Evolutionary conservation across 2,113 vertebrate genomes (phyloP), one percentile per base, ranked within the genome.

Genomic region (Orycteropus afer): DNA sequence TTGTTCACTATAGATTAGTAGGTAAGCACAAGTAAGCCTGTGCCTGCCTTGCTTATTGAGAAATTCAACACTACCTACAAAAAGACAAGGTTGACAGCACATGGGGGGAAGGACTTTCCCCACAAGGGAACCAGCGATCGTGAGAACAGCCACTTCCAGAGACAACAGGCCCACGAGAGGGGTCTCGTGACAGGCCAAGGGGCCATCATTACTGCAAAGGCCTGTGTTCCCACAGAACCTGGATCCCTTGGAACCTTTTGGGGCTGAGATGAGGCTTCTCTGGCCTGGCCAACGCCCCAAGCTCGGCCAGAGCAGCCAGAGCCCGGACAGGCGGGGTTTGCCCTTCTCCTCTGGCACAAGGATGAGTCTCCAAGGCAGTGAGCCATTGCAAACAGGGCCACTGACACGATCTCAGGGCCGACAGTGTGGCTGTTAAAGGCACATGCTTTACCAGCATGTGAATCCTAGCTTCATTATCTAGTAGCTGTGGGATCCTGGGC

Each of bases 81-180:
- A 78, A 49, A 76, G 42, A 51, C 9, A 4, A 29, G 11, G 2
- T 51, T 79, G 40, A 63, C 63, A 27, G 67, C 40, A 10, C 11
- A 9, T 74, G 74, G 32, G 65, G 82, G 67, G 76, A 89, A 76
- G 20, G 73, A 32, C 37, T 86, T 90, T 91, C 61, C 34, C 27
- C 32, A 34, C 32, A 23, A 59, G 89, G 65, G 45, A 76, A 49
- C 37, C 4, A 0, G 42, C 8, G 42, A 61, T 7, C 25, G n/a
- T 11, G 40, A 51, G 82, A 61, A 86, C 1, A 53, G 71, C 63
- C 57, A 71, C 29, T 73, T 81, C 23, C 47, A 9, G 45, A 81
- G 73, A 77, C 53, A 78, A 57, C 1, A 29, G 63, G 27, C 8
- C 86, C 51, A 37, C 63, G 53, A 59, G 32, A 85, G 13, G 32